Evolutionary conservation across 2,888 invertebrate genomes (phyloP).

Genomic region (Hemicrepidius hirtus): DNA sequence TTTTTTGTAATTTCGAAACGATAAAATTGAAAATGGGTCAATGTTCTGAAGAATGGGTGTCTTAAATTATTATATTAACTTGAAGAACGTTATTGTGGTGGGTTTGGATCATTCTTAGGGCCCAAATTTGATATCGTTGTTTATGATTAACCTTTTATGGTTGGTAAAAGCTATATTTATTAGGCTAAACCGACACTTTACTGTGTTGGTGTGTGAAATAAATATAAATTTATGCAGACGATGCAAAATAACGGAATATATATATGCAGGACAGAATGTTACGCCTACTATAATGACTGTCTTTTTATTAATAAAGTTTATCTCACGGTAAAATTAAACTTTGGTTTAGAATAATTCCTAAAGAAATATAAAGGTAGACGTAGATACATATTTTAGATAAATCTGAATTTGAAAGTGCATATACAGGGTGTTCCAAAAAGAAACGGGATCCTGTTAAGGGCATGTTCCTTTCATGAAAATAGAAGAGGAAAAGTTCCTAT

Average conservation of each 20-base stretch:
- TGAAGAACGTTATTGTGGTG: neutral
- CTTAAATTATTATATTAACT: too few relatives aligned
- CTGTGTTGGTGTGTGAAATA: constrained; percentile 15
- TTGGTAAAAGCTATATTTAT: neutral
- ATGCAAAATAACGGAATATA: neutral
- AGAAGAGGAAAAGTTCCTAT: too few relatives aligned
- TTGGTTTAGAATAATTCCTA: neutral
- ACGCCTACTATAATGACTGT: neutral
- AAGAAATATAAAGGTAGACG: too few relatives aligned
- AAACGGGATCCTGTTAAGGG: too few relatives aligned
- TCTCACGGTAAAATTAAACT: too few relatives aligned
- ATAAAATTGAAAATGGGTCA: too few relatives aligned
- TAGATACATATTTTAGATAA: too few relatives aligned
- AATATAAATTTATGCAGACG: constrained; percentile 11
- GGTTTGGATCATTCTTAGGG: neutral
- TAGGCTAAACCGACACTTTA: neutral
- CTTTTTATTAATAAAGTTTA: neutral
- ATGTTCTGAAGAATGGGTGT: too few relatives aligned
- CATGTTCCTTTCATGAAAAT: too few relatives aligned
- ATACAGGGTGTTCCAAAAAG: too few relatives aligned
- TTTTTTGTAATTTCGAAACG: too few relatives aligned
- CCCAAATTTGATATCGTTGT: neutral
- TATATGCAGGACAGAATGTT: neutral
- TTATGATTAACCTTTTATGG: constrained; percentile 5
- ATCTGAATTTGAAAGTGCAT: too few relatives aligned